These are phyloP conservation scores for Epinotia demarniana DNA, from an alignment of 2,888 invertebrate species.

Conservation along the genomic window DNA sequence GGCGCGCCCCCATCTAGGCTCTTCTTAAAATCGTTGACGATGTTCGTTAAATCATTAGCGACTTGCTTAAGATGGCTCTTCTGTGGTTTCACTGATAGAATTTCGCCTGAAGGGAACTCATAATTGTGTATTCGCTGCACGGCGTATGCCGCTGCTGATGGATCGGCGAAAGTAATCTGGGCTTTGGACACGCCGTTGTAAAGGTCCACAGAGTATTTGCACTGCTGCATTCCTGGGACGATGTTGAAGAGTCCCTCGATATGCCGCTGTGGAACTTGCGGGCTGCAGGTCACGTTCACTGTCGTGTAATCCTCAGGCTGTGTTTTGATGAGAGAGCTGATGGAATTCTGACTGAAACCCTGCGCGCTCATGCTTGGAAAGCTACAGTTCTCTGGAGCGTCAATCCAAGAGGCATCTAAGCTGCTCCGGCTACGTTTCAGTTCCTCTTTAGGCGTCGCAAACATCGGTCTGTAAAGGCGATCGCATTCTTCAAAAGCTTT, in stretches of 20 bases:
- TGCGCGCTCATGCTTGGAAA: constrained; percentile 10
- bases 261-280: constrained; percentile 89
- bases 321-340: constrained; percentile 54
- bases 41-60: constrained; percentile 68
- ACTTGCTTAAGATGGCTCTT: constrained; percentile 71
- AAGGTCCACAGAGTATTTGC: constrained; percentile 75
- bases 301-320: constrained; percentile 83
- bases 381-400: constrained; percentile 11
- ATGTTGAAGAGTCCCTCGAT: constrained; percentile 94
- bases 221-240: constrained; percentile 86
- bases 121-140: constrained; percentile 94
- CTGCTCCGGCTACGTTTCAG: constrained; percentile 70
- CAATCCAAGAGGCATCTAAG: constrained; percentile 54
- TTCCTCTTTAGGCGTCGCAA: constrained; percentile 92
- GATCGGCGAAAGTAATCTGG: constrained; percentile 68
- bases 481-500: constrained; percentile 95
- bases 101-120: constrained; percentile 96
- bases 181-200: constrained; percentile 79
- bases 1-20: constrained; percentile 66
- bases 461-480: constrained; percentile 92
- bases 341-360: constrained; percentile 13
- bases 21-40: constrained; percentile 74
- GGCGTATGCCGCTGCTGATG: constrained; percentile 84
- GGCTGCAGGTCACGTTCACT: constrained; percentile 89
- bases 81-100: constrained; percentile 90